A percentile compares a stretch with the other conserved stretches of the same genome.
These are phyloP conservation scores for Scolopax rusticola DNA, from an alignment of 2,797 vertebrate genomes.

Conservation along the genomic window DNA sequence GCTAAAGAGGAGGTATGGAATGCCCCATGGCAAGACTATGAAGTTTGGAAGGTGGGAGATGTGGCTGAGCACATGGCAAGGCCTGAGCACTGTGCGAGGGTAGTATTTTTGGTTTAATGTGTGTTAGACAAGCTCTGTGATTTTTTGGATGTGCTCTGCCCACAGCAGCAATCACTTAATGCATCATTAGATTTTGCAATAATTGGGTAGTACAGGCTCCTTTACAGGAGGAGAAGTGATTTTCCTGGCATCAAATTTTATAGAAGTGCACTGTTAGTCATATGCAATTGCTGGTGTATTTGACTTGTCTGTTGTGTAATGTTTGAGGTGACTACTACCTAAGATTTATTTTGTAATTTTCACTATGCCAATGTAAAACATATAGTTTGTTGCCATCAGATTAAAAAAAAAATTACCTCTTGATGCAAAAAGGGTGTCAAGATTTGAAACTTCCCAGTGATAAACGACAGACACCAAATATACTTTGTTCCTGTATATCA, in stretches of 20 bases:
- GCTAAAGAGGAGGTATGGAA: fast-evolving
- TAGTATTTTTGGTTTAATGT: background rate
- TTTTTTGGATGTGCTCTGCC: conserved; percentile 18
- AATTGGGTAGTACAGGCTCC: conserved; percentile 50
- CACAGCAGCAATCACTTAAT: conserved; percentile 17
- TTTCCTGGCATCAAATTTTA: conserved; percentile 50
- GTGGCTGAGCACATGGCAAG: background rate
- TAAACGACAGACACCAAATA: conserved; percentile 56
- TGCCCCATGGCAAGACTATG: background rate
- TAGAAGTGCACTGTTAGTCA: conserved; percentile 58
- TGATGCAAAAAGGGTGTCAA: conserved; percentile 67
- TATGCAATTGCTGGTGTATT: conserved; percentile 40
- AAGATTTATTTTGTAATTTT: conserved; percentile 79
- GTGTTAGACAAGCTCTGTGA: conserved; percentile 3
- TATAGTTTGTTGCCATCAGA: conserved; percentile 39
- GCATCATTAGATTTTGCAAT: conserved; percentile 31
- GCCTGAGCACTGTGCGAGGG: background rate
- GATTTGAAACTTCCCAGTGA: conserved; percentile 69
- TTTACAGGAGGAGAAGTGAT: conserved; percentile 52
- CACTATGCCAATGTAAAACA: conserved; percentile 60
- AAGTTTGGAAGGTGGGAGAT: background rate
- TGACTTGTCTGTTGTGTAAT: conserved; percentile 71
- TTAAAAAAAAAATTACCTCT: conserved; percentile 66
- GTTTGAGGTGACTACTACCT: conserved; percentile 49
- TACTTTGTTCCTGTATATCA: conserved; percentile 35